Evolutionary conservation across 2,797 vertebrate genomes (phyloP).

Genomic region (Crypturellus tataupa): DNA sequence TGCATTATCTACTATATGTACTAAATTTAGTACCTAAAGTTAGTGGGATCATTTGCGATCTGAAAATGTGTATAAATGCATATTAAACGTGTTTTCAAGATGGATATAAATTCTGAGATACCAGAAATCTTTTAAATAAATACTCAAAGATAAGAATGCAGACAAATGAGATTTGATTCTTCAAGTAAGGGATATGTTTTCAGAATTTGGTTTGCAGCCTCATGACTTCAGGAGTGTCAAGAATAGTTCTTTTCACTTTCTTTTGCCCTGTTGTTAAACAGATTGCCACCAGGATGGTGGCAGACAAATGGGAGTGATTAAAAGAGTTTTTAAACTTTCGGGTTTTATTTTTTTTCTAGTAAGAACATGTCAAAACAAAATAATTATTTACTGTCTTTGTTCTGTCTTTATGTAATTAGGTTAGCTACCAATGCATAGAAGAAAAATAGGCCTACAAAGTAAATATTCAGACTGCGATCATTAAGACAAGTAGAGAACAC

Average conservation of each 20-base stretch:
- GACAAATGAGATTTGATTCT: background rate
- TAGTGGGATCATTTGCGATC: background rate
- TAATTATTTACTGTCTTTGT: background rate
- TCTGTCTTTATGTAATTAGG: background rate
- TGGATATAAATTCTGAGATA: background rate
- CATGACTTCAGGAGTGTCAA: background rate
- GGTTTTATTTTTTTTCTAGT: background rate
- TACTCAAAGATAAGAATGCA: background rate
- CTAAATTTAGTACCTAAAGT: background rate
- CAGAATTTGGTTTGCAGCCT: background rate
- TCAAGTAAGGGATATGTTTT: background rate
- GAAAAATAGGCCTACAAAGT: background rate
- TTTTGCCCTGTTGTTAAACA: background rate
- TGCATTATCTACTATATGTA: background rate
- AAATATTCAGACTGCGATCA: background rate
- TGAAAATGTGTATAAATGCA: background rate
- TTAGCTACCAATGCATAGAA: background rate
- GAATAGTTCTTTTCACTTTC: background rate
- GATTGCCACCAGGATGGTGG: background rate
- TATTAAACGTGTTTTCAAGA: background rate
- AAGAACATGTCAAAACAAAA: background rate
- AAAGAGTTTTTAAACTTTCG: background rate
- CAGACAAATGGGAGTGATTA: background rate
- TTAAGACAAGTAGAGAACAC: background rate
- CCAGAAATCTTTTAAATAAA: background rate